These are phyloP conservation scores for Centropus unirufus DNA, from an alignment of 2,113 vertebrate genomes.

Conservation along the genomic window DNA sequence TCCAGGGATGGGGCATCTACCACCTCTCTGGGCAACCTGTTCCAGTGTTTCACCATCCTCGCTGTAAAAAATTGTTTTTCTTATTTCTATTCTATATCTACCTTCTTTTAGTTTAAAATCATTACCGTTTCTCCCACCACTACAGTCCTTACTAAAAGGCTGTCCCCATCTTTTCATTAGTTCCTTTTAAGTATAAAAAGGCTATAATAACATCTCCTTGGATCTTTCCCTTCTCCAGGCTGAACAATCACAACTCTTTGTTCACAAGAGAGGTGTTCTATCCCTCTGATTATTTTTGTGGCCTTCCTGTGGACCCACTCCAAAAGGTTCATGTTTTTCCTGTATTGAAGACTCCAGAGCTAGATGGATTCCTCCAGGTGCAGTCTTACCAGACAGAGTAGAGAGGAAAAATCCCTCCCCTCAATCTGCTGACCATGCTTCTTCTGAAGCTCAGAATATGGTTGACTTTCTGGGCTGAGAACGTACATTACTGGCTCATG, in stretches of 20 bases:
- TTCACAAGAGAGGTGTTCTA: background rate
- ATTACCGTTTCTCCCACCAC: background rate
- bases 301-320: background rate
- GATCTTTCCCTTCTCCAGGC: background rate
- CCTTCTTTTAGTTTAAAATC: background rate
- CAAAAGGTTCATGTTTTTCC: background rate
- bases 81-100: background rate
- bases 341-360: background rate
- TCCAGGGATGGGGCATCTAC: background rate
- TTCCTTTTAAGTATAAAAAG: background rate
- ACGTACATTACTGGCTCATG: too few species aligned
- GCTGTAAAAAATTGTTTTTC: background rate
- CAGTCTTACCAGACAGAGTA: background rate
- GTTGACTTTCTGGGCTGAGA: background rate
- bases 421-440: rapidly evolving
- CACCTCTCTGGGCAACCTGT: background rate
- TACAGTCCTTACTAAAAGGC: background rate
- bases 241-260: background rate
- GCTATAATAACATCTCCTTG: rapidly evolving
- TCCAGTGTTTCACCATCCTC: background rate
- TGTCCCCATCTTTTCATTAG: background rate
- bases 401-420: background rate
- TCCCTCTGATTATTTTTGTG: too few species aligned
- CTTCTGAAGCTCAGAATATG: background rate
- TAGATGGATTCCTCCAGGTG: rapidly evolving